Evolutionary conservation across 2,113 vertebrate genomes (phyloP).

Genomic region (Pyrgilauda ruficollis): DNA sequence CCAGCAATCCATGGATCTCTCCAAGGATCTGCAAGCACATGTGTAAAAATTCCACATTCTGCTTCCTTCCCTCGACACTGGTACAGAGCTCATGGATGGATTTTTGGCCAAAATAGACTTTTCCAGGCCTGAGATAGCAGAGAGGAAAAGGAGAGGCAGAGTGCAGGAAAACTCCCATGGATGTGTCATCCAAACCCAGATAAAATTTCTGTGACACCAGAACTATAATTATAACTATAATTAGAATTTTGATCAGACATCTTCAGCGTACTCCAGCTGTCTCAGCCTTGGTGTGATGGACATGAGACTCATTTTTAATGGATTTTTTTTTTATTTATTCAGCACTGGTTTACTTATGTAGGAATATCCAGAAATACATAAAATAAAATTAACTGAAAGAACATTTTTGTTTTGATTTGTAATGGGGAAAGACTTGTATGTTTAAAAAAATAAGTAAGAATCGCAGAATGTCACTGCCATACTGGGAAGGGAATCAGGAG

Average conservation of each 20-base stretch:
- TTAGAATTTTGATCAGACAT: background rate
- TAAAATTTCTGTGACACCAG: background rate
- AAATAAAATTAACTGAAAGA: background rate
- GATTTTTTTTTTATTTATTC: background rate
- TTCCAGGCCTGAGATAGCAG: background rate
- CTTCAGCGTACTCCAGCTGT: background rate
- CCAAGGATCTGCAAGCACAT: background rate
- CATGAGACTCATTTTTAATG: background rate
- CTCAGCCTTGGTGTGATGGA: background rate
- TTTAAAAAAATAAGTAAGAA: background rate
- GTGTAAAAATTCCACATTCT: background rate
- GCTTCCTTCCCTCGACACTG: background rate
- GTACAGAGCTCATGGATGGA: fast-evolving
- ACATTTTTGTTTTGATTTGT: background rate
- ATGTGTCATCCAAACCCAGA: constrained; percentile 15
- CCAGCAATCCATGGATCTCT: background rate
- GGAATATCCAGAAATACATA: background rate
- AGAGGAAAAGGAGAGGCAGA: constrained; percentile 51
- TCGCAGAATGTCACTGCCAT: background rate
- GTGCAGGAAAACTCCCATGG: background rate
- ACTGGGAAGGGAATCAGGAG: background rate
- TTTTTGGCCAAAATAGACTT: constrained; percentile 11
- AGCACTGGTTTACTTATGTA: background rate
- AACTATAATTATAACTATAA: background rate
- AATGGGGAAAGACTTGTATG: background rate